Conservation (phyloP, 2,113 vertebrate genomes). For the Geococcyx californianus region DNA sequence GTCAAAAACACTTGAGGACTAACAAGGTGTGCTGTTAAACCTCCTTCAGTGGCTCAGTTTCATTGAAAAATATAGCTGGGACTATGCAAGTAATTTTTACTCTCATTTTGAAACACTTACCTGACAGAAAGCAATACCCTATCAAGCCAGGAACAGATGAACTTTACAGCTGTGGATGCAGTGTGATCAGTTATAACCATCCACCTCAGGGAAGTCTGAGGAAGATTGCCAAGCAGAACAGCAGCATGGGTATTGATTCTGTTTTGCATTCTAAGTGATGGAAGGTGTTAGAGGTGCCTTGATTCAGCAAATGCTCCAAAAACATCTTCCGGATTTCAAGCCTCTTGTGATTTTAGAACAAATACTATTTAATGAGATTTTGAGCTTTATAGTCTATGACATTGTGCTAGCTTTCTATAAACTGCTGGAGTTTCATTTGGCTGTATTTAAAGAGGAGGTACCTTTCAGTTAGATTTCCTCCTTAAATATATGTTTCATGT, state of each 20-base stretch:
- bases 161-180: slow-evolving; percentile 13
- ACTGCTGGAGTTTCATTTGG: not conserved
- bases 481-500: not conserved
- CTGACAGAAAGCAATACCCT: slow-evolving; percentile 15
- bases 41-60: not conserved
- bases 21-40: not conserved
- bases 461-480: not conserved
- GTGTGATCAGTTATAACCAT: not conserved
- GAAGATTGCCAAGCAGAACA: not conserved
- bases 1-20: not conserved
- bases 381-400: not conserved
- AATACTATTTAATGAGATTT: not conserved
- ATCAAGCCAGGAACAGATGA: slow-evolving; percentile 14
- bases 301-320: not conserved
- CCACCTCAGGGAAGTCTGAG: not conserved
- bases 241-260: not conserved
- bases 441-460: not conserved
- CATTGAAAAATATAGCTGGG: slow-evolving; percentile 2
- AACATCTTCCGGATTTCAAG: not conserved
- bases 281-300: not conserved
- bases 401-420: not conserved
- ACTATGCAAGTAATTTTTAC: slow-evolving; percentile 33
- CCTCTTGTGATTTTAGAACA: not conserved
- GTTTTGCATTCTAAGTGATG: not conserved
- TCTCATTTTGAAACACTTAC: slow-evolving; percentile 40